phyloP scores from a whole-genome alignment of 2,888 invertebrate species.

The Platycheirus albimanus region DNA sequence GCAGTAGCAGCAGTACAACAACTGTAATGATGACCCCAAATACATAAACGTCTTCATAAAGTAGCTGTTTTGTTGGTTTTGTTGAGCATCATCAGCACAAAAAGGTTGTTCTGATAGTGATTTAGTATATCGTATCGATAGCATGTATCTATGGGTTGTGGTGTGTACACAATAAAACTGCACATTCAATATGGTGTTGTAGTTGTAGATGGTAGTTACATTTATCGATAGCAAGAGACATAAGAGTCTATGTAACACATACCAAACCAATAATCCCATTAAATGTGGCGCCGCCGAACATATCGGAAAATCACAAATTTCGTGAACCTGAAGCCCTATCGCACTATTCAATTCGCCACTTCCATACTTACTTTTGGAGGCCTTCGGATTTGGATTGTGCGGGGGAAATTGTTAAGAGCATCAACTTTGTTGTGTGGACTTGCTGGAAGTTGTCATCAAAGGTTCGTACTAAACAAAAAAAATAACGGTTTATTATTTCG shows the following conservation, averaged over 20 bases:
- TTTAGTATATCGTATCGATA: background rate
- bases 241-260: background rate
- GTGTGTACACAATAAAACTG: too few relatives aligned
- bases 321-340: conserved; percentile 26
- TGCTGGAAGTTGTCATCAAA: background rate
- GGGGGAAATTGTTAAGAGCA: background rate
- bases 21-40: conserved; percentile 30
- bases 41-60: conserved; percentile 5
- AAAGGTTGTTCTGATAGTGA: conserved; percentile 8
- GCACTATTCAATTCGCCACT: conserved; percentile 1
- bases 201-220: background rate
- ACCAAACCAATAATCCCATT: conserved; percentile 17
- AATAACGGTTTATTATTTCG: too few relatives aligned
- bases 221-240: background rate
- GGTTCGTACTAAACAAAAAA: too few relatives aligned
- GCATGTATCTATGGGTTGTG: background rate
- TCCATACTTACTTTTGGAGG: background rate
- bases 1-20: too few relatives aligned
- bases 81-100: conserved; percentile 30
- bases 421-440: background rate
- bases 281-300: conserved; percentile 13
- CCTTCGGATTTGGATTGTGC: conserved; percentile 15
- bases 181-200: background rate
- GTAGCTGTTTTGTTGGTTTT: background rate
- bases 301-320: conserved; percentile 22